Percentiles rank a stretch among this genome's conserved stretches.
Evolutionary conservation across 2,797 vertebrate species (phyloP).

Genomic region (Acanthornis magna): DNA sequence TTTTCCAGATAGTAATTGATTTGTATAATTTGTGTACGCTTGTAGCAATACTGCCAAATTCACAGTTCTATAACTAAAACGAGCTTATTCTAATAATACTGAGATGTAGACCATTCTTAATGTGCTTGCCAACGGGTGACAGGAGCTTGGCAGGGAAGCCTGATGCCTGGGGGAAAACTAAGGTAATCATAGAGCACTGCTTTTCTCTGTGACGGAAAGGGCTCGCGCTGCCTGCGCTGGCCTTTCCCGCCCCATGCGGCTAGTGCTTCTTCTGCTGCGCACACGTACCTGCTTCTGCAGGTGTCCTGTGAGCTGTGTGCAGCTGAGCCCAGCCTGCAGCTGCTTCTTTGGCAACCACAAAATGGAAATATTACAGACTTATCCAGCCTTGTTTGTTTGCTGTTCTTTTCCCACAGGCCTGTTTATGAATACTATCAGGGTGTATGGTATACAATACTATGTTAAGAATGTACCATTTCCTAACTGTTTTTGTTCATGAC

Average conservation of each 20-base stretch:
- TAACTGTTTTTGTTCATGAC: neutral
- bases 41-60: conserved; percentile 30
- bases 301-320: neutral
- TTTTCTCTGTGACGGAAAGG: neutral
- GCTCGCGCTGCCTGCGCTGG: neutral
- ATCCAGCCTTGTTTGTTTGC: neutral
- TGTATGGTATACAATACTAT: neutral
- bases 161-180: neutral
- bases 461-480: neutral
- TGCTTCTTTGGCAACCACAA: neutral
- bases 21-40: conserved; percentile 7
- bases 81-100: conserved; percentile 25
- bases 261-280: rapidly evolving
- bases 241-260: rapidly evolving
- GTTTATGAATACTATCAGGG: neutral
- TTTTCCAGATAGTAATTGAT: conserved; percentile 51
- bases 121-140: neutral
- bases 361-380: neutral
- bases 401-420: neutral
- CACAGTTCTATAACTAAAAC: conserved; percentile 18
- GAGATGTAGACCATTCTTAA: neutral
- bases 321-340: neutral
- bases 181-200: neutral
- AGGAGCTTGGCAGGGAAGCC: conserved; percentile 29
- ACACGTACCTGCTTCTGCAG: neutral